Base-by-base conservation (phyloP, 2,888 invertebrate genomes). In the Sarcophaga rosellei region DNA sequence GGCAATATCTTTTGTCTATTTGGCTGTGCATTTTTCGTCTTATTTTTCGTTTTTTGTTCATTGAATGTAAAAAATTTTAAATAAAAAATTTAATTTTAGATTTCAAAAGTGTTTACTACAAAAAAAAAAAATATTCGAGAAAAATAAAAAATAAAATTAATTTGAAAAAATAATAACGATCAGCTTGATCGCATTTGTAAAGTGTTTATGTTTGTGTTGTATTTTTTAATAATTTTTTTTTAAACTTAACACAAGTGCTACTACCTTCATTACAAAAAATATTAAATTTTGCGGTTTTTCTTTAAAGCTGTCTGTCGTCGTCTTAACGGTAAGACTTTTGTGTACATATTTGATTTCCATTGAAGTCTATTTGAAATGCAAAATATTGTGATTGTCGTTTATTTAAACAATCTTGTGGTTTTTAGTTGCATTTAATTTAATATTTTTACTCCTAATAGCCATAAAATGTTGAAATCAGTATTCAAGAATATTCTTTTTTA, bases 121-220 rank as follows among this genome's bases (percentile, higher is more conserved):
- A 35, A 35, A 8, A 6, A 35, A 10, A 35, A 35, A 35, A 35
- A 35, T 10, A 35, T 6, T 35, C 6, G 0, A 25, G 35, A 35
- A 6, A 35, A n/a, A n/a, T n/a, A n/a, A 35, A 35, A 10, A 35
- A 35, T 1, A 35, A 10, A 35, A 35, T 10, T 53, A 53, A 53
- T 73, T 59, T 45, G 10, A 17, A 72, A 65, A 47, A 45, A 53
- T 4, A 61, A 20, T 20, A 82, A 76, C 47, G 76, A 77, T 82
- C 57, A 59, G 81, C 76, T 82, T 82, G 81, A 82, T 82, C 66
- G 82, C 82, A 12, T 62, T 82, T 82, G n/a, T 45, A 63, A 70
- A 76, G 47, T 72, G 25, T 76, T 76, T 72, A 15, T 53, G 45
- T 61, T 76, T 57, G 10, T 10, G 53, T 59, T 72, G 59, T n/a